A percentile compares a stretch with the other conserved stretches of the same genome.
Conservation (phyloP, 2,113 vertebrate species). For the Malurus melanocephalus region DNA sequence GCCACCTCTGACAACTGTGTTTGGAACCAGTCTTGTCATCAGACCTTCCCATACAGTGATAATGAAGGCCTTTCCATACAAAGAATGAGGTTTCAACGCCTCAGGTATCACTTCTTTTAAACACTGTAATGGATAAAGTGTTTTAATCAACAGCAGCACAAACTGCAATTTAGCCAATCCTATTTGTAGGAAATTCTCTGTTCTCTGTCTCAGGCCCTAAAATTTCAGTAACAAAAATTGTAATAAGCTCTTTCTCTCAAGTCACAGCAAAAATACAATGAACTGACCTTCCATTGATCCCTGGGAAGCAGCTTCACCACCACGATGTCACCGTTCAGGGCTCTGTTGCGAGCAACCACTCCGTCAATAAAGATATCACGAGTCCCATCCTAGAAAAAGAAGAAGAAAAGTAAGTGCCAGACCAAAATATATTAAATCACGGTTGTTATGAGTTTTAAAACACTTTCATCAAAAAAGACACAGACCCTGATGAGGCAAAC, state of each 20-base stretch:
- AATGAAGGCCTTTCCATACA: neutral
- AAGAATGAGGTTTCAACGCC: neutral
- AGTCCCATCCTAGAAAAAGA: constrained; percentile 78
- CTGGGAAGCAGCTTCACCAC: constrained; percentile 86
- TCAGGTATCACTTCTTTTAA: neutral
- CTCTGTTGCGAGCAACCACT: constrained; percentile 88
- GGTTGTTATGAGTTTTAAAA: neutral
- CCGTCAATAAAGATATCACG: constrained; percentile 95
- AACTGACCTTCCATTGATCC: constrained; percentile 93
- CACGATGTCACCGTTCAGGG: constrained; percentile 91
- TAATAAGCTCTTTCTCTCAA: neutral
- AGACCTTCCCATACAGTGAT: neutral
- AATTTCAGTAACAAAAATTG: neutral
- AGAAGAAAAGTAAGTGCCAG: neutral
- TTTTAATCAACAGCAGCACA: neutral
- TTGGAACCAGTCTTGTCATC: neutral
- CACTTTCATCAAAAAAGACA: neutral
- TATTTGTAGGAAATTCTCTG: neutral
- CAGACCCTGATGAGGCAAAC: neutral
- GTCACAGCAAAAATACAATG: neutral
- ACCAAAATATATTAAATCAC: neutral
- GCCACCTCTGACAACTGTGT: neutral
- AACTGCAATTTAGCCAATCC: neutral
- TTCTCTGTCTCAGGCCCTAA: neutral
- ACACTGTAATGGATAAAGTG: neutral